phyloP scores from a whole-genome alignment of 2,888 invertebrate genomes.

The Neocrepidodera transversa region DNA sequence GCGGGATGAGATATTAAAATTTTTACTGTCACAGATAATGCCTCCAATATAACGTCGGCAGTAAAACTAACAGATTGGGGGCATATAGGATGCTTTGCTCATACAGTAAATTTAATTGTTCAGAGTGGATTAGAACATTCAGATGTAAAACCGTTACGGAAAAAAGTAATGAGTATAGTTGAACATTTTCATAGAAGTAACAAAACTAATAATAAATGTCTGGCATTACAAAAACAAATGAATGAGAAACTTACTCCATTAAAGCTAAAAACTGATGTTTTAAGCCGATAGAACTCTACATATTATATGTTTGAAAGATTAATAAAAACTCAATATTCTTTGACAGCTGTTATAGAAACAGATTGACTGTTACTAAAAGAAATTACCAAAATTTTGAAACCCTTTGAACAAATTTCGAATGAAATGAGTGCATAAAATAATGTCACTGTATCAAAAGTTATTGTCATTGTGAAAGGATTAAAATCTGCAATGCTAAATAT shows the following conservation, averaged over 20 bases:
- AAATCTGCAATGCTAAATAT: not conserved
- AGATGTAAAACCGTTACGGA: not conserved
- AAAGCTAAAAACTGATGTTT: too few relatives aligned
- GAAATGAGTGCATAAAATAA: slow-evolving; percentile 38
- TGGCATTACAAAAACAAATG: too few relatives aligned
- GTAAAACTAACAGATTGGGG: slow-evolving; percentile 14
- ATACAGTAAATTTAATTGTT: not conserved
- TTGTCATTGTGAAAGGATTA: slow-evolving; percentile 20
- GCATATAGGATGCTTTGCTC: not conserved
- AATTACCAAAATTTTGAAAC: too few relatives aligned
- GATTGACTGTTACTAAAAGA: too few relatives aligned
- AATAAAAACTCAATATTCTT: slow-evolving; percentile 29
- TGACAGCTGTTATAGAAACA: slow-evolving; percentile 28
- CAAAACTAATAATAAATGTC: slow-evolving; percentile 28
- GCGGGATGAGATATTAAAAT: not conserved
- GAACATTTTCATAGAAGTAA: slow-evolving; percentile 25
- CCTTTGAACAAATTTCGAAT: slow-evolving; percentile 2
- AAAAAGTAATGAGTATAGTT: slow-evolving; percentile 21
- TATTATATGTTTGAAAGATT: not conserved
- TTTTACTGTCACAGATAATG: slow-evolving; percentile 21
- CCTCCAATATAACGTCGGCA: slow-evolving; percentile 24
- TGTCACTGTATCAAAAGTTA: slow-evolving; percentile 38
- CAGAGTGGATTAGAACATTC: slow-evolving; percentile 13
- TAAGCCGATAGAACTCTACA: not conserved
- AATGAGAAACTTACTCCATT: too few relatives aligned